phyloP scores from a whole-genome alignment of 2,888 invertebrate species.

The Rhorus exstirpatorius region DNA sequence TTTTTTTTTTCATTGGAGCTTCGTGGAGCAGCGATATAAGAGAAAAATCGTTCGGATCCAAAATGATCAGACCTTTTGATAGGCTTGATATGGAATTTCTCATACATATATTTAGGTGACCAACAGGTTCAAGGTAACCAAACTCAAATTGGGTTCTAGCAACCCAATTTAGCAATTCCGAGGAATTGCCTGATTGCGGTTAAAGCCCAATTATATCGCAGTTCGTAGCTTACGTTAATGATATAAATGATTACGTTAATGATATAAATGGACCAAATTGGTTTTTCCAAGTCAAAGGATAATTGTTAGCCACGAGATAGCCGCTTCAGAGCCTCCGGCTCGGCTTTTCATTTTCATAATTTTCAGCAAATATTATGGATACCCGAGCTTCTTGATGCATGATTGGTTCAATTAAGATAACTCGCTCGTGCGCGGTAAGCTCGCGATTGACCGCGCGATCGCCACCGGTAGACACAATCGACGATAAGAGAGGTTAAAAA shows the following conservation, averaged over 20 bases:
- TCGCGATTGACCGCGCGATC: conserved; percentile 10
- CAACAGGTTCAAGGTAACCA: too few species aligned
- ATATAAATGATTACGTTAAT: too few species aligned
- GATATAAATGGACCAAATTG: conserved; percentile 9
- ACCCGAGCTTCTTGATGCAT: conserved; percentile 7
- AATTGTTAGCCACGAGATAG: not conserved
- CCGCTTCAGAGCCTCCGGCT: not conserved
- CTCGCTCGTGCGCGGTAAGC: conserved; percentile 25
- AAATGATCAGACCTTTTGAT: too few species aligned
- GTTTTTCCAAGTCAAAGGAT: conserved; percentile 28
- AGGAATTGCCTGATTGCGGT: not conserved
- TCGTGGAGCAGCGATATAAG: too few species aligned
- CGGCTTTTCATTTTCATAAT: conserved; percentile 23
- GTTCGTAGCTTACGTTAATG: not conserved
- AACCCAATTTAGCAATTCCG: not conserved
- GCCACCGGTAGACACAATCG: conserved; percentile 29
- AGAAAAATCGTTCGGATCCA: too few species aligned
- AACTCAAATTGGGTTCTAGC: too few species aligned
- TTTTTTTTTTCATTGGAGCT: too few species aligned
- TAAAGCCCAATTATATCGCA: not conserved
- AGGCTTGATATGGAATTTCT: too few species aligned
- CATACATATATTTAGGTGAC: too few species aligned
- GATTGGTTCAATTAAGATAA: conserved; percentile 49
- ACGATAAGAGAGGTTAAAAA: conserved; percentile 32
- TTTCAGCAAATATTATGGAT: conserved; percentile 41